phyloP scores from a whole-genome alignment of 2,113 vertebrate genomes.

The Eupsittula cactorum region DNA sequence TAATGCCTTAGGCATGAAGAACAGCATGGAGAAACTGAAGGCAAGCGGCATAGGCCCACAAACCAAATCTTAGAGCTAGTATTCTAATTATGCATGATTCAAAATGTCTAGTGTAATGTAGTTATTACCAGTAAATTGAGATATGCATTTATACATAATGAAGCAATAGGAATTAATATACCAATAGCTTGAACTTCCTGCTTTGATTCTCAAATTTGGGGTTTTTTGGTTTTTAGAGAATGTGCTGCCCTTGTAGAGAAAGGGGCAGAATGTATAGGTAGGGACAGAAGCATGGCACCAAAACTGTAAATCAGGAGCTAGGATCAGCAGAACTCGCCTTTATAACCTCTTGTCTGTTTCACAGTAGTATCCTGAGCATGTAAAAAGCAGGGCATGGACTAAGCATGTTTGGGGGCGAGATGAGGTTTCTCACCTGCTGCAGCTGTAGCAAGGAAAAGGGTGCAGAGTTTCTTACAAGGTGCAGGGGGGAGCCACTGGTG shows the following conservation, averaged over 20 bases:
- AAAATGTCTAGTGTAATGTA: constrained; percentile 72
- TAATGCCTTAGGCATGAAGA: constrained; percentile 16
- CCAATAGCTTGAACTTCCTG: constrained; percentile 77
- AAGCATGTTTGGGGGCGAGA: constrained; percentile 70
- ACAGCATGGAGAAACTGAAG: constrained; percentile 46
- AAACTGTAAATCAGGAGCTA: constrained; percentile 66
- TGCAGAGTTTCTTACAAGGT: constrained; percentile 77
- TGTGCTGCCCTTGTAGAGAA: constrained; percentile 71
- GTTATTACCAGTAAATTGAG: constrained; percentile 75
- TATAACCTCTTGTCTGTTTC: constrained; percentile 64
- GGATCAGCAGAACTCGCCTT: constrained; percentile 63
- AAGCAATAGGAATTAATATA: constrained; percentile 81
- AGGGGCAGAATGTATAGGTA: constrained; percentile 71
- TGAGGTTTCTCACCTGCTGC: constrained; percentile 70
- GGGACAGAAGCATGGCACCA: constrained; percentile 76
- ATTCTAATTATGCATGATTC: constrained; percentile 78
- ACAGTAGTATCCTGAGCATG: constrained; percentile 64
- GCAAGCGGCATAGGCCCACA: constrained; percentile 66
- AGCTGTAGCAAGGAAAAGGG: constrained; percentile 74
- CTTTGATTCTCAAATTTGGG: constrained; percentile 66
- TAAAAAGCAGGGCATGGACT: constrained; percentile 62
- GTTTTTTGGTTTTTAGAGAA: constrained; percentile 56
- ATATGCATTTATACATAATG: constrained; percentile 79
- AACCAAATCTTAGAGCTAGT: constrained; percentile 68
- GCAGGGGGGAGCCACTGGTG: not conserved